These are phyloP conservation scores for Thera britannica DNA, from an alignment of 2,888 invertebrate species.

Conservation along the genomic window DNA sequence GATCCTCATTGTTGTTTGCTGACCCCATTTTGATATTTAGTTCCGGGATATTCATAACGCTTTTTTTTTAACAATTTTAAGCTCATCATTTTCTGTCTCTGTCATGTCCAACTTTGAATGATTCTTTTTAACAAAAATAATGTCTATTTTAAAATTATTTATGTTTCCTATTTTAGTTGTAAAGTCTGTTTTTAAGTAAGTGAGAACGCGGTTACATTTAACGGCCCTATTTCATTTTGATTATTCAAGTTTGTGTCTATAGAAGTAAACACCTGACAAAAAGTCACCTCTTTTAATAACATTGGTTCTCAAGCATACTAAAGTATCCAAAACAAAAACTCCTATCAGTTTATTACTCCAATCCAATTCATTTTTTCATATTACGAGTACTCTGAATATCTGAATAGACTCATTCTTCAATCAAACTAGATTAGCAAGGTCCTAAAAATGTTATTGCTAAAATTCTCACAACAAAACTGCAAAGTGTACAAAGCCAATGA, in stretches of 20 bases:
- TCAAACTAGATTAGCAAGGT: conserved; percentile 48
- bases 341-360: conserved; percentile 12
- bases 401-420: conserved; percentile 25
- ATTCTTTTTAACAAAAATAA: too few species aligned
- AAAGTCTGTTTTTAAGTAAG: background rate
- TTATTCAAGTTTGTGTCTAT: background rate
- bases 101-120: conserved; percentile 2
- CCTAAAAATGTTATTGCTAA: conserved; percentile 51
- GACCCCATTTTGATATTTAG: conserved; percentile 50
- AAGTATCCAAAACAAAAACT: background rate
- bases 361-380: conserved; percentile 7
- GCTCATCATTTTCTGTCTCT: conserved; percentile 7
- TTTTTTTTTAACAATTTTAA: conserved; percentile 25
- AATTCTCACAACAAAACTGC: conserved; percentile 54
- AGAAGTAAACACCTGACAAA: conserved; percentile 10
- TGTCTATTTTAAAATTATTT: too few species aligned
- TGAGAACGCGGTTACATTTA: background rate
- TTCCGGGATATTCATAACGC: conserved; percentile 32
- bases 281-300: background rate
- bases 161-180: background rate
- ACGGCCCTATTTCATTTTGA: background rate
- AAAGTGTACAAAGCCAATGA: conserved; percentile 29
- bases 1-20: conserved; percentile 59
- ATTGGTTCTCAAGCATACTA: conserved; percentile 7
- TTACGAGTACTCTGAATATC: conserved; percentile 9